Percentiles rank a stretch among this genome's conserved stretches.
phyloP scores from a whole-genome alignment of 2,113 vertebrate genomes.

The Halichoerus grypus region DNA sequence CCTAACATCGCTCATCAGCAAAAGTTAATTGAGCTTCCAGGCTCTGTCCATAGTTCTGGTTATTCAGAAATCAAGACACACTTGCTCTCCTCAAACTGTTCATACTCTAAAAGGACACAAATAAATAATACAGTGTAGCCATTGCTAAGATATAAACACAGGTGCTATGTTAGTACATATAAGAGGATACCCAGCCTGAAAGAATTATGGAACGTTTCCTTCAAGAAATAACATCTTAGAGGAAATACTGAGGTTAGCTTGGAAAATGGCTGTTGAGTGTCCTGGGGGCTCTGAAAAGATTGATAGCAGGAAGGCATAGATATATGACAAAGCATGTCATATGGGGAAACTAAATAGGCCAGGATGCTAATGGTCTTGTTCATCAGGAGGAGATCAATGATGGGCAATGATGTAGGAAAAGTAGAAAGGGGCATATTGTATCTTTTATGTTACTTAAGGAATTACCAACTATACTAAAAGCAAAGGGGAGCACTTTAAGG shows the following conservation, averaged over 20 bases:
- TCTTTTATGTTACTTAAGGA: not conserved
- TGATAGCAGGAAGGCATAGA: not conserved
- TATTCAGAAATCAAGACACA: not conserved
- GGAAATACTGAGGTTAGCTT: not conserved
- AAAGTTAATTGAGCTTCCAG: not conserved
- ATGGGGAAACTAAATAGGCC: not conserved
- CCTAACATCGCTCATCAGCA: not conserved
- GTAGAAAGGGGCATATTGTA: not conserved
- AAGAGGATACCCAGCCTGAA: not conserved
- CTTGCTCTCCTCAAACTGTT: not conserved
- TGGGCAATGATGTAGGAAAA: not conserved
- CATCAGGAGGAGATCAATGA: not conserved
- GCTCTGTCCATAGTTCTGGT: not conserved
- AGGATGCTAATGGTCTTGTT: not conserved
- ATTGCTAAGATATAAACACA: not conserved
- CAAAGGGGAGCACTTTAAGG: not conserved
- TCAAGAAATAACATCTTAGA: not conserved
- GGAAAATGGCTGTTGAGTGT: not conserved
- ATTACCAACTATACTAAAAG: not conserved
- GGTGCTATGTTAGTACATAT: not conserved
- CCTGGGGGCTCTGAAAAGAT: not conserved
- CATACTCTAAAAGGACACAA: not conserved
- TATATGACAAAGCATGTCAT: not conserved
- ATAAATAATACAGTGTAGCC: not conserved
- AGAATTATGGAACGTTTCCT: not conserved